Evolutionary conservation across 2,797 vertebrate genomes (phyloP).

Genomic region (Danionella dracula): DNA sequence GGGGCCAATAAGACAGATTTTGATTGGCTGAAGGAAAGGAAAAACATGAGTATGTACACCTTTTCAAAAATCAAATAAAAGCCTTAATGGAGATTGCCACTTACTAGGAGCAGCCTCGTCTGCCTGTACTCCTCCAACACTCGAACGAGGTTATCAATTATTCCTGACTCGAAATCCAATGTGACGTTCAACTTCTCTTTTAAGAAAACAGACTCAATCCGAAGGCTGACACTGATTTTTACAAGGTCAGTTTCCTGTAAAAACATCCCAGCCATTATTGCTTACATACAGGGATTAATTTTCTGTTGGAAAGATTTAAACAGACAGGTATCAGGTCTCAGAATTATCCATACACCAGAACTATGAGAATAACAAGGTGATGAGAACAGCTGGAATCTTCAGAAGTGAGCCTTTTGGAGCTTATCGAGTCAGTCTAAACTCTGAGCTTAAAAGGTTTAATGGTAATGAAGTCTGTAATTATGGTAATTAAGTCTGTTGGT

Average conservation of each 20-base stretch:
- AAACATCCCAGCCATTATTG: not conserved
- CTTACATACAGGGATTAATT: too few relatives aligned
- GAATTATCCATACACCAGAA: too few relatives aligned
- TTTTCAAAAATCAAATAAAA: not conserved
- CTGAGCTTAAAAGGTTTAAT: too few relatives aligned
- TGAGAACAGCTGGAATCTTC: too few relatives aligned
- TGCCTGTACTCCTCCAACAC: slow-evolving; percentile 82
- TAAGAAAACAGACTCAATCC: slow-evolving; percentile 70
- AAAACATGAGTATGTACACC: not conserved
- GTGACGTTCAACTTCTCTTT: slow-evolving; percentile 75
- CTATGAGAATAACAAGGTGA: too few relatives aligned
- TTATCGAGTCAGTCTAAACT: too few relatives aligned
- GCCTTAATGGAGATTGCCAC: not conserved
- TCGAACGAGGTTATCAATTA: slow-evolving; percentile 78
- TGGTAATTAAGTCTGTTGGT: too few relatives aligned
- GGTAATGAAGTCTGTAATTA: too few relatives aligned
- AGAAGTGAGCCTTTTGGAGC: too few relatives aligned
- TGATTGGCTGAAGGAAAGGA: slow-evolving; percentile 74
- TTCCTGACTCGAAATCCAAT: slow-evolving; percentile 78
- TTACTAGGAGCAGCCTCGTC: slow-evolving; percentile 77
- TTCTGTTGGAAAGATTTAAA: too few relatives aligned
- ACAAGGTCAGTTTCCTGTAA: slow-evolving; percentile 61
- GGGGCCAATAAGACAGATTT: slow-evolving; percentile 81
- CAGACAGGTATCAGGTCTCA: too few relatives aligned
- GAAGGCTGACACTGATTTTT: slow-evolving; percentile 72